Percentiles rank a stretch among this genome's conserved stretches.
These are phyloP conservation scores for Metaphire vulgaris DNA, from an alignment of 1,140 invertebrate species.

Conservation along the genomic window DNA sequence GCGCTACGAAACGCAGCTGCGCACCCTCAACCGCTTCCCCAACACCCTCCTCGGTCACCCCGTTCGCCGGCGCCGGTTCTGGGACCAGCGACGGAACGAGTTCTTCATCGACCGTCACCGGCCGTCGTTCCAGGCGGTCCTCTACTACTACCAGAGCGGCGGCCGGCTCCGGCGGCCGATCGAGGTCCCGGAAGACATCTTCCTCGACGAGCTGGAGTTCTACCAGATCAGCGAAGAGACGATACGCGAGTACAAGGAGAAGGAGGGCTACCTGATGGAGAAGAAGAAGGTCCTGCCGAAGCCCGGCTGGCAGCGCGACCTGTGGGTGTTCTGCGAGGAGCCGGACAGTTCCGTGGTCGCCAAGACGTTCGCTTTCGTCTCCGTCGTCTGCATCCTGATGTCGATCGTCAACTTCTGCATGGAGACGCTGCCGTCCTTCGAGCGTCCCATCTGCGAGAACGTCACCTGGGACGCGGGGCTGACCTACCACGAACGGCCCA, in stretches of 20 bases:
- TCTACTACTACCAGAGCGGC: constrained; percentile 99
- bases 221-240: constrained; percentile 46
- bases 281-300: constrained; percentile 38
- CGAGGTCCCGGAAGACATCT: constrained; percentile 78
- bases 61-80: constrained; percentile 71
- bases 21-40: constrained; percentile 69
- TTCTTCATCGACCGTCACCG: constrained; percentile 99
- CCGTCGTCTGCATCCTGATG: constrained; percentile 44
- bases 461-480: neutral
- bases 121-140: constrained; percentile 76
- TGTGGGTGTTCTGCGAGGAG: constrained; percentile 49
- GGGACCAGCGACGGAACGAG: constrained; percentile 93
- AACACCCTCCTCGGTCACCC: constrained; percentile 95
- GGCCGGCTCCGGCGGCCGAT: constrained; percentile 90
- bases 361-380: constrained; percentile 43
- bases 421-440: constrained; percentile 50
- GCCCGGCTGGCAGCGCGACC: constrained; percentile 34
- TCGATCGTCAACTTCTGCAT: constrained; percentile 50
- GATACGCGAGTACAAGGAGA: constrained; percentile 44
- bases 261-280: constrained; percentile 45
- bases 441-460: constrained; percentile 29
- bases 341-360: constrained; percentile 45
- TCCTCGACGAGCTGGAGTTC: constrained; percentile 49
- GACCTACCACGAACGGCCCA: constrained; percentile 28
- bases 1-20: constrained; percentile 94